Evolutionary conservation across 2,888 invertebrate species (phyloP), one percentile per base, ranked within the genome.

Genomic region (Didymodactylos carnosus): DNA sequence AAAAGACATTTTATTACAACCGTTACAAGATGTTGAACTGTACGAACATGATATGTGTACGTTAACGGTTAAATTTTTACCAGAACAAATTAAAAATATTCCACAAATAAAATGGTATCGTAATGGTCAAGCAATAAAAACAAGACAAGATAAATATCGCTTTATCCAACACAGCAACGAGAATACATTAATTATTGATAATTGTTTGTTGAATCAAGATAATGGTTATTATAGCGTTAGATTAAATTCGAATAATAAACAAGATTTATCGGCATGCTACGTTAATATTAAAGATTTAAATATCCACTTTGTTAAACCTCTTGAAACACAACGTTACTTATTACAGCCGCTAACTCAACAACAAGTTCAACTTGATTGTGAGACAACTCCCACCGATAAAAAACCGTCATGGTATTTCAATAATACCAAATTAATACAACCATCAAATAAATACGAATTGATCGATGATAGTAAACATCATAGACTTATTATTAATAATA

Each of bases 41-140:
- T 29, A 43, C n/a, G 11, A 51, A 29, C 41, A 74, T 35, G 74
- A 74, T 10, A 71, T 43, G 2, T 74, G 53, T 35, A 71, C 62
- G 14, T 29, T 74, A 2, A 51, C 1, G 19, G 40, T 71, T 10
- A 70, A 74, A n/a, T 51, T 71, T 13, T 43, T 41, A 25, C 23
- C 51, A 6, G 35, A 62, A 27, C 53, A 35, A 25, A n/a, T n/a
- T n/a, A n/a, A n/a, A n/a, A n/a, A n/a, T n/a, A n/a, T n/a, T n/a
- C 74, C 74, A 23, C 41, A 40, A 13, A 49, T 51, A 4, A 74
- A 74, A 71, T 74, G 74, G 74, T 71, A 51, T 43, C 71, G 71
- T 53, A 53, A 74, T 40, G 71, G 71, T 8, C 43, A 35, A 23
- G 71, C 71, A 46, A 53, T 74, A 13, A 23, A 53, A 27, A 25